A percentile compares a stretch with the other conserved stretches of the same genome.
These are phyloP conservation scores for Hypolimnas misippus DNA, from an alignment of 2,888 invertebrate genomes.

Conservation along the genomic window DNA sequence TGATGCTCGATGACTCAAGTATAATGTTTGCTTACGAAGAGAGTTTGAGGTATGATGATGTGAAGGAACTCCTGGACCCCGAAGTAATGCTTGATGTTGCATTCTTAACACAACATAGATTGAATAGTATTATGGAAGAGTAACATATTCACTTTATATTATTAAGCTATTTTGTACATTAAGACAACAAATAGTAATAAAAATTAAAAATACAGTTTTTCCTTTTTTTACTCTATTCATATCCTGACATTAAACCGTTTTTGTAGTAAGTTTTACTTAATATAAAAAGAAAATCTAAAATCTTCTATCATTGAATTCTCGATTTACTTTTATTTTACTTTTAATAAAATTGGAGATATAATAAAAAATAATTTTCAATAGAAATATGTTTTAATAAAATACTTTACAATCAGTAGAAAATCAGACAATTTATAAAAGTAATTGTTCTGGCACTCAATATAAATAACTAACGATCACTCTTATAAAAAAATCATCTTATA, in stretches of 20 bases:
- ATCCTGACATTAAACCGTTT: too few relatives aligned
- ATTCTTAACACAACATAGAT: constrained; percentile 89
- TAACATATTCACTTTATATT: constrained; percentile 40
- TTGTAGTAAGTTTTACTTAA: too few relatives aligned
- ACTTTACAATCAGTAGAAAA: constrained; percentile 8
- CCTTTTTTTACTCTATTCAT: too few relatives aligned
- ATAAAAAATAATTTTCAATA: constrained; percentile 5
- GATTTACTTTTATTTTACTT: too few relatives aligned
- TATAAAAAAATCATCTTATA: constrained; percentile 33
- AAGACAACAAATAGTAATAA: not conserved
- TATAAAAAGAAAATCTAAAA: too few relatives aligned
- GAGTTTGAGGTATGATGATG: constrained; percentile 90
- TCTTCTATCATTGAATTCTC: too few relatives aligned
- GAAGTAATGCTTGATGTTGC: constrained; percentile 94
- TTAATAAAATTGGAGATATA: too few relatives aligned
- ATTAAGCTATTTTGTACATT: not conserved
- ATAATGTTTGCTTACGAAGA: constrained; percentile 96
- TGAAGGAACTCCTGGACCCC: constrained; percentile 91
- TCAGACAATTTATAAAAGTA: constrained; percentile 12
- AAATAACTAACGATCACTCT: constrained; percentile 18
- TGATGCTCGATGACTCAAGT: constrained; percentile 96
- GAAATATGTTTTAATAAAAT: constrained; percentile 12
- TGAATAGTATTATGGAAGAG: constrained; percentile 75
- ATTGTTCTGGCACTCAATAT: constrained; percentile 20
- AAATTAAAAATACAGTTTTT: too few relatives aligned